Evolutionary conservation across 2,888 invertebrate genomes (phyloP).

Genomic region (Pachliopta kotzebuea): DNA sequence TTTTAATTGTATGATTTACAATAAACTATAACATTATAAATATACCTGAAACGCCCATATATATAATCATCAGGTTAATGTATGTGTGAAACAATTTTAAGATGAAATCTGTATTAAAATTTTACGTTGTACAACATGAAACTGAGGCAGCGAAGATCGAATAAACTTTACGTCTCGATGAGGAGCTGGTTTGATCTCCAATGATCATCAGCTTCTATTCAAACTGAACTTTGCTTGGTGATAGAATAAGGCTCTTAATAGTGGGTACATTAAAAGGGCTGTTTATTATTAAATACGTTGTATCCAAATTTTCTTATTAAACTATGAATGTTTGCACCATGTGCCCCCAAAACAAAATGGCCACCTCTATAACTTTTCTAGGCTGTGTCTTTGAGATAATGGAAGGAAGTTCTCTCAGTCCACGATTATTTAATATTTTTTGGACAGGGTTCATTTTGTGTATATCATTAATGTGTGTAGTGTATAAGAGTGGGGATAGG

Average conservation of each 20-base stretch:
- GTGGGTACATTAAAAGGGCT: too few relatives aligned
- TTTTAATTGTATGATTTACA: conserved; percentile 18
- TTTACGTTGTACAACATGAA: too few relatives aligned
- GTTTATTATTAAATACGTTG: too few relatives aligned
- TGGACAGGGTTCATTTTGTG: conserved; percentile 19
- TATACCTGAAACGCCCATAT: not conserved
- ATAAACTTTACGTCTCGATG: too few relatives aligned
- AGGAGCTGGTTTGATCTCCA: too few relatives aligned
- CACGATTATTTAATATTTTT: conserved; percentile 11
- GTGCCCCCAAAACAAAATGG: not conserved
- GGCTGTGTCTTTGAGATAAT: conserved; percentile 35
- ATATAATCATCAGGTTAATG: not conserved
- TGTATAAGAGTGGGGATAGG: not conserved
- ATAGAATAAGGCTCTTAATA: too few relatives aligned
- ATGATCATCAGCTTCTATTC: too few relatives aligned
- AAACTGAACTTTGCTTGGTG: too few relatives aligned
- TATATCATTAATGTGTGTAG: conserved; percentile 5
- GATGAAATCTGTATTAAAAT: not conserved
- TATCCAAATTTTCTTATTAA: too few relatives aligned
- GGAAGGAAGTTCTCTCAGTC: conserved; percentile 20
- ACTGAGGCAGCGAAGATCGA: too few relatives aligned
- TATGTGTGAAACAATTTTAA: not conserved
- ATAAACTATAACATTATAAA: conserved; percentile 2
- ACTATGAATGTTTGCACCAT: too few relatives aligned
- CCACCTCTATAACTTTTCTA: conserved; percentile 29